A percentile compares a stretch with the other conserved stretches of the same genome.
phyloP scores from a whole-genome alignment of 2,113 vertebrate species.

The Gadus chalcogrammus region DNA sequence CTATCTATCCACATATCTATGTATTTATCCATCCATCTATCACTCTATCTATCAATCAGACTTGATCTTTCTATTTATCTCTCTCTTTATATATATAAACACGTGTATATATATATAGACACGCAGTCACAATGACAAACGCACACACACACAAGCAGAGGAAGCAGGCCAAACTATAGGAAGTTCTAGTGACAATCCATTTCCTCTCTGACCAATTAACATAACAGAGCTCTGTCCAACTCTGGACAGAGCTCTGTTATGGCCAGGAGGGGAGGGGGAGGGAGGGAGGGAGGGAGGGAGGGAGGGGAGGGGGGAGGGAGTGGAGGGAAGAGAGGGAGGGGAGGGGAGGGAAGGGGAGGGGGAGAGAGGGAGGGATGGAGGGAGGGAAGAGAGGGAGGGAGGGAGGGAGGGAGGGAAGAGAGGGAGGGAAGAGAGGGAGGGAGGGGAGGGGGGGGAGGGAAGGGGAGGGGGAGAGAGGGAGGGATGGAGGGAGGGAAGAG shows the following conservation, averaged over 20 bases:
- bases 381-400: too few relatives aligned
- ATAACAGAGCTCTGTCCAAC: conserved; percentile 34
- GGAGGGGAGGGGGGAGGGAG: conserved; percentile 23
- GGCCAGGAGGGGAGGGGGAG: too few relatives aligned
- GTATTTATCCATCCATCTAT: too few relatives aligned
- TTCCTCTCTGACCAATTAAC: conserved; percentile 63
- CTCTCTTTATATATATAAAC: too few relatives aligned
- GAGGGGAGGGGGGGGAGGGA: not conserved
- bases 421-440: too few relatives aligned
- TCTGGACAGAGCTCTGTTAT: conserved; percentile 30
- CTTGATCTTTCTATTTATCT: too few relatives aligned
- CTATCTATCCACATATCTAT: too few relatives aligned
- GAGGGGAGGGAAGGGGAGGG: too few relatives aligned
- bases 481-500: conserved; percentile 42
- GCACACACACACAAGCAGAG: conserved; percentile 17
- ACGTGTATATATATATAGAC: not conserved
- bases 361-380: too few relatives aligned
- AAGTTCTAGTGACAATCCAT: conserved; percentile 65
- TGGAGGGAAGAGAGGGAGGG: conserved; percentile 16
- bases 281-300: too few relatives aligned
- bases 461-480: conserved; percentile 4
- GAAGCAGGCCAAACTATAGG: conserved; percentile 49
- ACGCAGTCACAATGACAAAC: not conserved
- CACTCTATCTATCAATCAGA: too few relatives aligned
- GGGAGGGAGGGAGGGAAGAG: too few relatives aligned